A percentile compares a stretch with the other conserved stretches of the same genome.
Evolutionary conservation across 2,113 vertebrate genomes (phyloP).

Genomic region (Cyprinodon variegatus): DNA sequence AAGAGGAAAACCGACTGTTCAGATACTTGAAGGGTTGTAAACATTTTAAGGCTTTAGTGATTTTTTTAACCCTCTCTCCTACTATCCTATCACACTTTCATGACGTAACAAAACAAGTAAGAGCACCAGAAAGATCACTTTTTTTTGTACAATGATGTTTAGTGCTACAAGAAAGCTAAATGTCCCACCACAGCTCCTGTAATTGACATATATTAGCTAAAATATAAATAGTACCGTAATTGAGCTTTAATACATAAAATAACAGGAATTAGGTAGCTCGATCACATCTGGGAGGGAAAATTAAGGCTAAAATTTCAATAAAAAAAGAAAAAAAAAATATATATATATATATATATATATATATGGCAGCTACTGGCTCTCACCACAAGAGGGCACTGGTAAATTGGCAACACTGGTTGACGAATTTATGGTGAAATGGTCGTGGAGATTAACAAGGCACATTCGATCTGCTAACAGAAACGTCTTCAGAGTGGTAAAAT

Average conservation of each 20-base stretch:
- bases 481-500: neutral
- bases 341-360: neutral
- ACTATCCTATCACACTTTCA: constrained; percentile 4
- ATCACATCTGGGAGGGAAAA: constrained; percentile 21
- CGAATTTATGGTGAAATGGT: constrained; percentile 5
- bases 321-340: neutral
- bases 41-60: constrained; percentile 57
- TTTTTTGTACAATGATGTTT: constrained; percentile 34
- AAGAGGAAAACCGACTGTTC: neutral
- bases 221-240: constrained; percentile 72
- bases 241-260: constrained; percentile 43
- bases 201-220: constrained; percentile 65
- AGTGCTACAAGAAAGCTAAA: constrained; percentile 52
- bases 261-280: constrained; percentile 38
- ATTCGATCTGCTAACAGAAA: neutral
- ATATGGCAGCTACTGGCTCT: constrained; percentile 16
- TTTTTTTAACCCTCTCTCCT: constrained; percentile 11
- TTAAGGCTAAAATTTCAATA: constrained; percentile 8
- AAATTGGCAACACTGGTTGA: constrained; percentile 31
- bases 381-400: constrained; percentile 62
- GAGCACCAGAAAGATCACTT: neutral
- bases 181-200: constrained; percentile 51
- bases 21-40: constrained; percentile 43
- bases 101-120: constrained; percentile 4
- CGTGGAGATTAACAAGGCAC: constrained; percentile 25